A percentile compares a stretch with the other conserved stretches of the same genome.
These are phyloP conservation scores for Notechis scutatus DNA, from an alignment of 2,113 vertebrate genomes.

Conservation along the genomic window DNA sequence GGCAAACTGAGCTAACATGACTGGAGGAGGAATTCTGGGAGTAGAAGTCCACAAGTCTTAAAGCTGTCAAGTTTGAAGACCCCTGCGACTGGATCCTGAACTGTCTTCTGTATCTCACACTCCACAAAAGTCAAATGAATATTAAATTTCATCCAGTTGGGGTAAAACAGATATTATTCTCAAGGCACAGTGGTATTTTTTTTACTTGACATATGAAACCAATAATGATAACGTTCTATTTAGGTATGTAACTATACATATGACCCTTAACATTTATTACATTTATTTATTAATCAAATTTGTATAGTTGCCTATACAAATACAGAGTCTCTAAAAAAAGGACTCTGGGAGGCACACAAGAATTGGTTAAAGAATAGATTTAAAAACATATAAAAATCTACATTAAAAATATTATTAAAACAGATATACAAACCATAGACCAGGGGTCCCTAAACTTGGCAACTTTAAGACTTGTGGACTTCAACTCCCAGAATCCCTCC, in stretches of 20 bases:
- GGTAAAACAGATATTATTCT: neutral
- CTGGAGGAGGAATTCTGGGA: too few relatives aligned
- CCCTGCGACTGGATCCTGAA: neutral
- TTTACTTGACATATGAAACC: neutral
- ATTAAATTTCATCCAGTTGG: neutral
- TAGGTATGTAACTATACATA: neutral
- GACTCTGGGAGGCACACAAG: neutral
- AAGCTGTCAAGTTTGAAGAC: too few relatives aligned
- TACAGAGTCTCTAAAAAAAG: neutral
- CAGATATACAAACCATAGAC: neutral
- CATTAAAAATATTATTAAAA: neutral
- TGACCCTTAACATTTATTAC: too few relatives aligned
- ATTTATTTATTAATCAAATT: too few relatives aligned
- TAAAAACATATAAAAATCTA: neutral
- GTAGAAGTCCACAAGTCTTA: too few relatives aligned
- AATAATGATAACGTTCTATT: neutral
- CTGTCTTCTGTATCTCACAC: neutral
- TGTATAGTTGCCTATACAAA: too few relatives aligned
- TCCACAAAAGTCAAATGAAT: neutral
- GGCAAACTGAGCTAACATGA: too few relatives aligned
- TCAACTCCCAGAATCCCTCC: too few relatives aligned
- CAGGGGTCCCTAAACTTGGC: too few relatives aligned
- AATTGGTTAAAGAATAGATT: neutral
- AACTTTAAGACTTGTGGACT: too few relatives aligned
- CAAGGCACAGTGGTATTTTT: neutral